Evolutionary conservation across 2,888 invertebrate genomes (phyloP), one percentile per base, ranked within the genome.

Genomic region (Leptinotarsa juncta): DNA sequence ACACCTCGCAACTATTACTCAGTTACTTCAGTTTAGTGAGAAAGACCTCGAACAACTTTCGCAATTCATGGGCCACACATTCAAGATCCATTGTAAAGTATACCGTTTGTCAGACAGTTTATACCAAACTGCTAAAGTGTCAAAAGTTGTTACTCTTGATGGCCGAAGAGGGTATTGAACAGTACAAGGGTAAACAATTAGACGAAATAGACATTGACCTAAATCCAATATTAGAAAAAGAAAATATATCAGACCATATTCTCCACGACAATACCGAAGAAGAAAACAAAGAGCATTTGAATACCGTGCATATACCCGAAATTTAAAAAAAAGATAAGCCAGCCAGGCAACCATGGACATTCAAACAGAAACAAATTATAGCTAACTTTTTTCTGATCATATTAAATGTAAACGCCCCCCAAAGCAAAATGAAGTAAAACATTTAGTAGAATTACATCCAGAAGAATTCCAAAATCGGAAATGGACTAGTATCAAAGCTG

Each of bases 211-310:
- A 77, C 65, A 57, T 75, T 65, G 69, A 75, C 66, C 50, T 75
- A 32, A 62, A 53, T n/a, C 95, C 97, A 0, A 91, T 98, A 81
- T 98, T 98, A 42, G 66, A 55, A 20, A 67, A 66, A 32, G 60
- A 57, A n/a, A 16, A 65, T 23, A 16, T 23, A 23, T 26, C 7
- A 18, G 26, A 50, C 16, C 15, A 50, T 50, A 16, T 16, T 2
- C 16, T 51, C 12, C 5, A 20, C 26, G 65, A 65, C 20, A n/a
- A 5, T 65, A 65, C 26, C 26, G 12, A 65, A 65, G 26, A 16
- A 23, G 26, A 20, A 20, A 65, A 42, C 26, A 26, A 65, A n/a
- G 32, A 7, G 7, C 42, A 42, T 65, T n/a, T 7, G 26, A 16
- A n/a, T 65, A 65, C 20, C 16, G 42, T 12, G 3, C 42, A 42